Conservation (phyloP, 35 echinoderm and acorn worm species). For the Acanthaster planci region DNA sequence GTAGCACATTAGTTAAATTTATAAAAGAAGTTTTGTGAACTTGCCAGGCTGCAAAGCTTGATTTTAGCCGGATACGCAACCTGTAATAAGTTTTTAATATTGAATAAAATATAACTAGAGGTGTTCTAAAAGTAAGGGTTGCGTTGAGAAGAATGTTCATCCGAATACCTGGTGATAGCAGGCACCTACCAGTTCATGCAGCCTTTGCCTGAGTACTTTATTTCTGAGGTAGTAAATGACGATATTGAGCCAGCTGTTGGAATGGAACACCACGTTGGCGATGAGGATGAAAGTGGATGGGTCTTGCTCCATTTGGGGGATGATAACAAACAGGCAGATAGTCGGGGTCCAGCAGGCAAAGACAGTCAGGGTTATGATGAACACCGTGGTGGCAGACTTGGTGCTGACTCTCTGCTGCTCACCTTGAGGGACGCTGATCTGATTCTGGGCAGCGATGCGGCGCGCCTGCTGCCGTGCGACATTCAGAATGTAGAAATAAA, state of each 20-base stretch:
- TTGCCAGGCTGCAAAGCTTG: too few species aligned
- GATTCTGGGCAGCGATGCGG: conserved; percentile 6
- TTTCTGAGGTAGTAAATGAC: conserved; percentile 34
- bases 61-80: too few species aligned
- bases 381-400: conserved; percentile 1
- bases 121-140: too few species aligned
- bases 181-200: background rate
- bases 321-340: background rate
- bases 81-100: too few species aligned
- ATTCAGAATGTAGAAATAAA: conserved; percentile 7
- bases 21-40: too few species aligned
- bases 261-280: background rate
- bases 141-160: too few species aligned
- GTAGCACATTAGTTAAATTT: too few species aligned
- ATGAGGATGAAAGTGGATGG: background rate
- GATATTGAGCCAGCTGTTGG: conserved; percentile 28
- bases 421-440: background rate
- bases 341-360: conserved; percentile 3
- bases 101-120: too few species aligned
- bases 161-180: background rate
- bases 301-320: background rate
- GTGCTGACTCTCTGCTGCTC: background rate
- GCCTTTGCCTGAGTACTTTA: background rate
- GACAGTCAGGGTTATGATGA: conserved; percentile 12
- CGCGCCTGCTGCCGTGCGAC: background rate